Base-by-base conservation (phyloP, 2,888 invertebrate species). In the Orthosia gothica region DNA sequence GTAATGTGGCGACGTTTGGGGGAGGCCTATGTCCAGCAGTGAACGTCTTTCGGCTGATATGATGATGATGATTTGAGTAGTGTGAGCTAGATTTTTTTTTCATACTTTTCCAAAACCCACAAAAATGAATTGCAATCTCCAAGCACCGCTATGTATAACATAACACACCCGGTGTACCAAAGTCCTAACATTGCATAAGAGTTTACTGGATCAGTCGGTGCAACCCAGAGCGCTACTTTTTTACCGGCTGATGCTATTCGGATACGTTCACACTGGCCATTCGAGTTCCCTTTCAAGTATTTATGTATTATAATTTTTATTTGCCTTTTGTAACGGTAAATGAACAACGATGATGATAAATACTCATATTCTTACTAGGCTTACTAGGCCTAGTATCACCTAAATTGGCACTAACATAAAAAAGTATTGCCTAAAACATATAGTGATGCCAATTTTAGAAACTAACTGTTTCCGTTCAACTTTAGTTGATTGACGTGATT, bases 141-240 rank as follows among this genome's bases (percentile, higher is more conserved):
- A 2, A 45, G 23, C 57, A 70, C 49, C 26, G n/a, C 23, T 72
- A 57, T 52, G 47, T 68, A 64, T 77, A 59, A 63, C 23, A 3
- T 70, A 72, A 76, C 49, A 32, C 47, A 20, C 91, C 82, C 85
- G 74, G 89, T 94, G 90, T 93, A 82, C 72, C 84, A 45, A 74
- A 68, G 81, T 58, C 87, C 81, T 91, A 55, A 47, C 18, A 72
- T 96, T 95, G 92, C 90, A 91, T 88, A 95, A 96, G 86, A 94
- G 93, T 93, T 95, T 94, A 96, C 92, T 95, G 91, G 95, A 95
- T 93, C 95, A 95, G 90, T 90, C 91, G 89, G 93, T 94, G 92
- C 92, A 94, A 93, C 93, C 91, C 92, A 93, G 90, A 94, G 92
- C 87, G 92, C 94, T 93, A 95, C 95, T 96, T 96, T 96, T 95